Evolutionary conservation across 2,113 vertebrate species (phyloP).

Genomic region (Meles meles): DNA sequence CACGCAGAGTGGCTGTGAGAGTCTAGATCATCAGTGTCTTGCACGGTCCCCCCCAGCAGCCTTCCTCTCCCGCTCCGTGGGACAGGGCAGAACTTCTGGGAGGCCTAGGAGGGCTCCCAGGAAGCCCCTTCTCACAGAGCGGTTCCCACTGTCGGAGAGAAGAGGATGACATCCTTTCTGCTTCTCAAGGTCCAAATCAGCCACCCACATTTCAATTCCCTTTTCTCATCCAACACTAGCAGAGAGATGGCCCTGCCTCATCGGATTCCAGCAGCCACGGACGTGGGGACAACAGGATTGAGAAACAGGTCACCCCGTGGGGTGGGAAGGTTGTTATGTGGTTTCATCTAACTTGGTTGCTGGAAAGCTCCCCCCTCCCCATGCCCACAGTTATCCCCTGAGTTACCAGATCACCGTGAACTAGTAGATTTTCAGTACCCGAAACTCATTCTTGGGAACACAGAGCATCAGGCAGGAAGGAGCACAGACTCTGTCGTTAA

Average conservation of each 20-base stretch:
- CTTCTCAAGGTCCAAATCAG: neutral
- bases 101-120: neutral
- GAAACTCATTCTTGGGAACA: neutral
- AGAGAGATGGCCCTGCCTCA: neutral
- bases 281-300: neutral
- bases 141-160: neutral
- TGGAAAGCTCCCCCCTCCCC: slow-evolving; percentile 69
- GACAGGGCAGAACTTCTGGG: neutral
- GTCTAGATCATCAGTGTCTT: neutral
- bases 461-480: accelerated
- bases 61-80: neutral
- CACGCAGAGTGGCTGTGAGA: neutral
- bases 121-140: neutral
- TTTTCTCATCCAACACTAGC: slow-evolving; percentile 1
- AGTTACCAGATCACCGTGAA: neutral
- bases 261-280: neutral
- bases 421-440: neutral
- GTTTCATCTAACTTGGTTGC: slow-evolving; percentile 53
- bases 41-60: neutral
- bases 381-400: neutral
- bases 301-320: slow-evolving; percentile 46
- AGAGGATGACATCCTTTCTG: neutral
- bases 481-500: accelerated
- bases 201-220: slow-evolving; percentile 20
- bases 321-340: slow-evolving; percentile 23